A percentile compares a stretch with the other conserved stretches of the same genome.
Conservation (phyloP, 1,140 invertebrate genomes). For the Wiebesia pumilae region DNA sequence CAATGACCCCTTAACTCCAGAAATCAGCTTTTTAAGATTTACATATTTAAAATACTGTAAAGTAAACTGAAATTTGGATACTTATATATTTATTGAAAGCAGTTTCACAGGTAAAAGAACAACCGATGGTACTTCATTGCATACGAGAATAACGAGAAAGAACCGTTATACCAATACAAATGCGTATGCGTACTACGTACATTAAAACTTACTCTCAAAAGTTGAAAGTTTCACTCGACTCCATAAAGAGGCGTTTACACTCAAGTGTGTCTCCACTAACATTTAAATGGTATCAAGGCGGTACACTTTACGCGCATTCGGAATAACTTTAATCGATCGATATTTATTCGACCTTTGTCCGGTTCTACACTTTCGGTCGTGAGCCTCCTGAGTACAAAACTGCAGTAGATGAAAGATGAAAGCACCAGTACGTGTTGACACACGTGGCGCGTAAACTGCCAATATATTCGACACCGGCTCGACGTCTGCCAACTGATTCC, state of each 20-base stretch:
- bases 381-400: too few species aligned
- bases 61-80: too few species aligned
- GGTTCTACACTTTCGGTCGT: not conserved
- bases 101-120: too few species aligned
- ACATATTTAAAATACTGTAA: too few species aligned
- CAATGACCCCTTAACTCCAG: too few species aligned
- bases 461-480: slow-evolving; percentile 34
- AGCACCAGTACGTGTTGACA: not conserved
- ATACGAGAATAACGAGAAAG: too few species aligned
- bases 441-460: not conserved
- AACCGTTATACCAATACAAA: too few species aligned
- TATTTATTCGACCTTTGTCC: not conserved
- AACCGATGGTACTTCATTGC: too few species aligned
- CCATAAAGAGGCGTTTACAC: not conserved
- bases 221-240: not conserved
- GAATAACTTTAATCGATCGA: not conserved
- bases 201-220: not conserved
- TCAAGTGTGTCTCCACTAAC: not conserved
- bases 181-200: too few species aligned
- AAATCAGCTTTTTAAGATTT: too few species aligned
- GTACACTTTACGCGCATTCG: not conserved
- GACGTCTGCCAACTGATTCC: slow-evolving; percentile 21
- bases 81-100: too few species aligned
- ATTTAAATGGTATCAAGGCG: not conserved
- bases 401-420: not conserved